Evolutionary conservation across 2,888 invertebrate species (phyloP).

Genomic region (Brachycybe producta): DNA sequence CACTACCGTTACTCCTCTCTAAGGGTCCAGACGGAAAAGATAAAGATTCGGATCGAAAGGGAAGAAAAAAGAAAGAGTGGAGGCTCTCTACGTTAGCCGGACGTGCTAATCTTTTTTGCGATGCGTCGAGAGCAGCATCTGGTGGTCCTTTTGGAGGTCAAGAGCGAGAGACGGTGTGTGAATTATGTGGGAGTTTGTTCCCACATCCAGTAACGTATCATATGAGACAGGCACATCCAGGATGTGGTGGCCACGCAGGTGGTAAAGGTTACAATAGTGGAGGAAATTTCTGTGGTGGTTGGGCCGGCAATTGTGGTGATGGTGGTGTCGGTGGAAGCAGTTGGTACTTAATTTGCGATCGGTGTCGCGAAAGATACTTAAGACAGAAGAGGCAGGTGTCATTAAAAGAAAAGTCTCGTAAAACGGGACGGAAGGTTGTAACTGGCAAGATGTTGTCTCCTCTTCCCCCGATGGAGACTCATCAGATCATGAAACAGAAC

Average conservation of each 20-base stretch:
- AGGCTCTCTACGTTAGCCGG: constrained; percentile 30
- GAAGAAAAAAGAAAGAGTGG: constrained; percentile 46
- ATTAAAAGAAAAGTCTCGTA: constrained; percentile 32
- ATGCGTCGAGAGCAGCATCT: constrained; percentile 25
- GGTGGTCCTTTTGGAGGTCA: constrained; percentile 23
- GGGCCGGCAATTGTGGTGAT: constrained; percentile 79
- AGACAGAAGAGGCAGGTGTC: constrained; percentile 30
- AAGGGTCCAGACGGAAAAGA: constrained; percentile 32
- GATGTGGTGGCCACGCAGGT: constrained; percentile 72
- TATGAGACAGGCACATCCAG: constrained; percentile 78
- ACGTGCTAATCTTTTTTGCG: constrained; percentile 28
- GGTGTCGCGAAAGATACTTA: constrained; percentile 66
- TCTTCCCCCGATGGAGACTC: constrained; percentile 36
- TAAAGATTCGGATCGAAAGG: constrained; percentile 31
- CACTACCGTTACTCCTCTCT: constrained; percentile 29
- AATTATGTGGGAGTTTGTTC: constrained; percentile 59
- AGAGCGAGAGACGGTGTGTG: constrained; percentile 49
- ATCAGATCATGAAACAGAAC: constrained; percentile 77
- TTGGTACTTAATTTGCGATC: constrained; percentile 87
- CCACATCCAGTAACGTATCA: constrained; percentile 73
- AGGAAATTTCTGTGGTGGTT: constrained; percentile 73
- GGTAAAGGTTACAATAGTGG: constrained; percentile 86
- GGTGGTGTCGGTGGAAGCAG: constrained; percentile 64
- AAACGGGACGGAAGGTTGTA: constrained; percentile 26
- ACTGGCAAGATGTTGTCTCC: constrained; percentile 21